A percentile compares a stretch with the other conserved stretches of the same genome.
Evolutionary conservation across 1,140 invertebrate species (phyloP).

Genomic region (Streblospio benedicti): DNA sequence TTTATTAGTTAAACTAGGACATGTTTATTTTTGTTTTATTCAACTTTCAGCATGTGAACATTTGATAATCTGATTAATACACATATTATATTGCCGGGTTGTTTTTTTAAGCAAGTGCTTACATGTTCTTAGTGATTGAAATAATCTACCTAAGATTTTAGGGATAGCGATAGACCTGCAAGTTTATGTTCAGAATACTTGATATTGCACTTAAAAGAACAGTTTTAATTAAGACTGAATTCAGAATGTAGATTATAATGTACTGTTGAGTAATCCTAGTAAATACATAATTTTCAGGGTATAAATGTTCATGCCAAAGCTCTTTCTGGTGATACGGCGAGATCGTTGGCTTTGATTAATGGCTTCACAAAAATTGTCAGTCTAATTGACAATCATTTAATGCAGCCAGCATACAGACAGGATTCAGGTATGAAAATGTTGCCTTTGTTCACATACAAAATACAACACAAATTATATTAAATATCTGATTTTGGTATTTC

Average conservation of each 20-base stretch:
- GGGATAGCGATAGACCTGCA: too few species aligned
- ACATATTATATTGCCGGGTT: neutral
- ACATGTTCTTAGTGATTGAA: neutral
- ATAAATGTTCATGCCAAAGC: conserved; percentile 38
- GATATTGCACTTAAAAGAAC: neutral
- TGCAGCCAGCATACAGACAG: conserved; percentile 15
- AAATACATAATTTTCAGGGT: conserved; percentile 27
- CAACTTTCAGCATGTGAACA: neutral
- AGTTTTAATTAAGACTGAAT: neutral
- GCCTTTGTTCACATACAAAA: too few species aligned
- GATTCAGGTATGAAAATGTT: neutral
- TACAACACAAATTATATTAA: too few species aligned
- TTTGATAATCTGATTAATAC: neutral
- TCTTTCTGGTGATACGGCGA: conserved; percentile 38
- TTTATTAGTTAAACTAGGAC: conserved; percentile 3
- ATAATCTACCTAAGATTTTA: too few species aligned
- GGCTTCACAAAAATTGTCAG: conserved; percentile 43
- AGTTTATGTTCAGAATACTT: neutral
- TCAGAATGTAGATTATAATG: neutral
- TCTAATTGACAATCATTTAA: conserved; percentile 38
- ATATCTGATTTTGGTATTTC: too few species aligned
- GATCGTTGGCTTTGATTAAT: conserved; percentile 37
- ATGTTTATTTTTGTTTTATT: neutral
- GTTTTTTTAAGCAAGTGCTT: neutral
- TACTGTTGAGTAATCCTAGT: neutral